Base-by-base conservation (phyloP, 2,797 vertebrate genomes). In the Chanos chanos region DNA sequence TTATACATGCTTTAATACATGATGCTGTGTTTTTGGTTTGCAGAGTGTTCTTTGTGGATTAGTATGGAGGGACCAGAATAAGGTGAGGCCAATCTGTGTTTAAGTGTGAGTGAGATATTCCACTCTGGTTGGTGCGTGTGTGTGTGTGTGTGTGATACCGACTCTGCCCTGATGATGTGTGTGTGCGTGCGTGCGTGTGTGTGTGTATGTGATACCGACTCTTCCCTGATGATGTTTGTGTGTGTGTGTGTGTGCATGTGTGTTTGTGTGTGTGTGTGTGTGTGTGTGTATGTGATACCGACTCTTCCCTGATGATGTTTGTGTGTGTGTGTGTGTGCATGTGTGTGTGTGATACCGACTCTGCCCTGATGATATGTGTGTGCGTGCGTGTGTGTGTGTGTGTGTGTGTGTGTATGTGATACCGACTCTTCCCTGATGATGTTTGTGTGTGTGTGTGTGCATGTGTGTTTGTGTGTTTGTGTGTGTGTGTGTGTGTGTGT, bases 51-150 rank as follows among this genome's bases (percentile, higher is more conserved):
- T 82, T 19, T 83, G 75, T 33, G 77, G 76, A 2, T 55, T 84
- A 33, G 1, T 78, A 61, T 83, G 64, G 85, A 64, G 62, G 57
- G 72, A 86, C 55, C 78, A 85, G 56, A 68, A 86, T 16, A 78
- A 88, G 80, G 88, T 88, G 44, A 10, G 63, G 10, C 5, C 9
- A 18, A 24, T 9, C 30, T 7, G 8, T 24, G 10, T 40, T 25
- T 9, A n/a, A n/a, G n/a, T n/a, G n/a, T n/a, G n/a, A n/a, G n/a
- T n/a, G n/a, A n/a, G n/a, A n/a, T n/a, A n/a, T n/a, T n/a, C n/a
- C n/a, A n/a, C n/a, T n/a, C n/a, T n/a, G n/a, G n/a, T n/a, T n/a
- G n/a, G 15, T 33, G 1, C 16, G 3, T 55, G 22, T 31, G 33
- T 7, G 9, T 53, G 24, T 36, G 10, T 40, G 16, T 57, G 53